Conservation (phyloP, 1,140 invertebrate species). For the Callitettix versicolor region DNA sequence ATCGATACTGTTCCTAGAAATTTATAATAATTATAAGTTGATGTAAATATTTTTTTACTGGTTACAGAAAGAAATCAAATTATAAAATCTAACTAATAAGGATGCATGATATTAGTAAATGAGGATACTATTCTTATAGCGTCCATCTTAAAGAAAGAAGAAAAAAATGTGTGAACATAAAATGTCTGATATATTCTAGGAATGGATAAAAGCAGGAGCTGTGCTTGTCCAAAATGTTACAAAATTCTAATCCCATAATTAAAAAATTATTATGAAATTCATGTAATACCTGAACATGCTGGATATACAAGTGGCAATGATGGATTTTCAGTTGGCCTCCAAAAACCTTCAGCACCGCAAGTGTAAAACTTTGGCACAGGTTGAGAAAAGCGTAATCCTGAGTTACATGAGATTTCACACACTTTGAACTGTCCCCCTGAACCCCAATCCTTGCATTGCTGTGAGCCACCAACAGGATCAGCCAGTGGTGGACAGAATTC, state of each 20-base stretch:
- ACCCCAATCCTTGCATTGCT: conserved; percentile 91
- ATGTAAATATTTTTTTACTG: too few species aligned
- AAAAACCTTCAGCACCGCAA: conserved; percentile 91
- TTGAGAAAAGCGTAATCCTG: conserved; percentile 79
- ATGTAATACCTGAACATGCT: conserved; percentile 75
- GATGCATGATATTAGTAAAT: too few species aligned
- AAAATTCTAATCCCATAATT: too few species aligned
- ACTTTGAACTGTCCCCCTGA: conserved; percentile 90
- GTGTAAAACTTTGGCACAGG: conserved; percentile 89
- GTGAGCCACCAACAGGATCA: conserved; percentile 80
- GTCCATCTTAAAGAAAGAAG: too few species aligned
- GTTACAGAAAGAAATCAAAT: too few species aligned
- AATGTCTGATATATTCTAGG: too few species aligned
- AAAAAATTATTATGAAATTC: too few species aligned
- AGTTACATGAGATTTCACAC: conserved; percentile 79
- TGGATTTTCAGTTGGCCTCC: conserved; percentile 77
- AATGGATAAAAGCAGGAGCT: too few species aligned
- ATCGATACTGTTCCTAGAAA: conserved; percentile 4
- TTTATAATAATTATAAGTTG: not conserved
- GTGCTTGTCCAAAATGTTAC: too few species aligned
- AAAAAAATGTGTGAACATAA: too few species aligned
- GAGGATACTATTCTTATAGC: too few species aligned
- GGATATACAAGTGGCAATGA: conserved; percentile 73
- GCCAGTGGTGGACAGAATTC: conserved; percentile 80
- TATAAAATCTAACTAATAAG: too few species aligned